Percentiles rank a stretch among this genome's conserved stretches.
Evolutionary conservation across 2,113 vertebrate species (phyloP).

Genomic region (Morone chrysops): DNA sequence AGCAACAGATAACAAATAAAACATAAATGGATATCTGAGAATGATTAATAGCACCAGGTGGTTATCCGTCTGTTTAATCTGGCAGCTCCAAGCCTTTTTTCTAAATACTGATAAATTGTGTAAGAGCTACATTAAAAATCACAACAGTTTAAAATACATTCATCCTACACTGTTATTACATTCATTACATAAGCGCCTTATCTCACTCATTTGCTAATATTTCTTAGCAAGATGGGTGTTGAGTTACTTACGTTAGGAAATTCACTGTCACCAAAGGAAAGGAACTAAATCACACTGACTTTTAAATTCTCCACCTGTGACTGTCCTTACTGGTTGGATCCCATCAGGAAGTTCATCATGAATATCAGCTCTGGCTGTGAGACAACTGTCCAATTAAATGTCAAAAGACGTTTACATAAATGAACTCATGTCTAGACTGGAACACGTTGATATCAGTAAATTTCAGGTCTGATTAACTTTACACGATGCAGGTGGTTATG

Average conservation of each 20-base stretch:
- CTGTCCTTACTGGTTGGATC: not conserved
- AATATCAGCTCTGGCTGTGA: not conserved
- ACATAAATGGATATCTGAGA: not conserved
- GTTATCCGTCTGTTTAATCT: conserved; percentile 41
- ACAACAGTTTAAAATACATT: not conserved
- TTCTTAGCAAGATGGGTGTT: not conserved
- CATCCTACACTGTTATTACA: not conserved
- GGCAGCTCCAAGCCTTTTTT: conserved; percentile 36
- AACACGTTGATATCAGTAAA: not conserved
- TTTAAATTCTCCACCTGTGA: not conserved
- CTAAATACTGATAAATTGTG: conserved; percentile 19
- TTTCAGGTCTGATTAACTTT: not conserved
- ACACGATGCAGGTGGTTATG: not conserved
- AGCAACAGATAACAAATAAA: conserved; percentile 12
- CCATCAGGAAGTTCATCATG: too few relatives aligned
- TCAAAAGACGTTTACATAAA: not conserved
- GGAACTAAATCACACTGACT: not conserved
- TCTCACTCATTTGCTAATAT: not conserved
- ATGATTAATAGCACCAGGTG: not conserved
- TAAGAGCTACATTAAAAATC: not conserved
- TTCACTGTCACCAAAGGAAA: not conserved
- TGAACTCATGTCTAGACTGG: conserved; percentile 13
- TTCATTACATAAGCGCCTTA: not conserved
- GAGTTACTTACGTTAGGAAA: not conserved
- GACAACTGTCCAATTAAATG: not conserved